Evolutionary conservation across 2,888 invertebrate species (phyloP), one percentile per base, ranked within the genome.

Genomic region (Argyra leucocephala): DNA sequence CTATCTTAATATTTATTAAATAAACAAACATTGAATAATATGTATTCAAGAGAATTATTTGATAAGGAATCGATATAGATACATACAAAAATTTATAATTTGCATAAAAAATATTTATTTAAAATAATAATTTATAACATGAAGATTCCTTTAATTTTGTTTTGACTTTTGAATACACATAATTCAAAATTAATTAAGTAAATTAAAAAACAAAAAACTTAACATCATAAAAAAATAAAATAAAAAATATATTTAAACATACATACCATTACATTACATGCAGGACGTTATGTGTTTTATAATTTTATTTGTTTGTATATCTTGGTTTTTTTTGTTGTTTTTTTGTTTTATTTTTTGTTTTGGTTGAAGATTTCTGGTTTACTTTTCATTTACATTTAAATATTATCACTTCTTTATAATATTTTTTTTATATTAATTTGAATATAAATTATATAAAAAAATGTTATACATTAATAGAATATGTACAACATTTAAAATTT

Each of bases 231-330:
- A 18, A 48, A 48, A 48, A 18, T 48, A 12, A 48, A 48, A 48
- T 48, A 18, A 48, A 48, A 48, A 48, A 48, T 18, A 48, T 31
- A 31, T 10, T 18, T 48, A 48, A 48, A 48, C 48, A 48, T 48
- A 48, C 48, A 48, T 48, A 48, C 48, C 48, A 48, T 48, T 48
- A 48, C n/a, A n/a, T n/a, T 31, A 48, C 48, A 48, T 48, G 48
- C 48, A 48, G 48, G 48, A 48, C 48, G 48, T 48, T 48, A 18
- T 48, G 48, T 48, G 48, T 48, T 48, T 15, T 48, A 48, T n/a
- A n/a, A n/a, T n/a, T n/a, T n/a, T n/a, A n/a, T n/a, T n/a, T n/a
- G n/a, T n/a, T 18, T 48, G 48, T 18, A 9, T 37, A 18, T 48
- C 18, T 48, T 48, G 37, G 5, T 37, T 37, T 37, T 3, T 9